A percentile compares a stretch with the other conserved stretches of the same genome.
These are phyloP conservation scores for Noctilio leporinus DNA, from an alignment of 2,113 vertebrate species.

Conservation along the genomic window DNA sequence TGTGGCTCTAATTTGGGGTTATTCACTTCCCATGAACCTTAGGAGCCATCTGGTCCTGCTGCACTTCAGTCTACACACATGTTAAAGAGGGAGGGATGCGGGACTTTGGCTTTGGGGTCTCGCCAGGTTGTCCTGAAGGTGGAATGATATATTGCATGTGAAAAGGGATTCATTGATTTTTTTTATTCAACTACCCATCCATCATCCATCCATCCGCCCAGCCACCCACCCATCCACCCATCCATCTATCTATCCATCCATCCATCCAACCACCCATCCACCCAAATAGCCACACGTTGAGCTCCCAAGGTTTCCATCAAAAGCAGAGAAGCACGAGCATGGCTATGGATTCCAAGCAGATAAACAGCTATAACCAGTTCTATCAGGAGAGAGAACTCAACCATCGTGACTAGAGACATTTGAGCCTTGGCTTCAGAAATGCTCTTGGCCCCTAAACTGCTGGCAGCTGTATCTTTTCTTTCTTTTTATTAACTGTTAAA, in stretches of 20 bases:
- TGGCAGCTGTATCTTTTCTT: neutral
- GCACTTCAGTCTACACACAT: neutral
- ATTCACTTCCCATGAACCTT: neutral
- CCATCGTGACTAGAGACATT: neutral
- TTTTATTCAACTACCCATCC: neutral
- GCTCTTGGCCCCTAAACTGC: neutral
- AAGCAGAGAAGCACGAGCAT: accelerated
- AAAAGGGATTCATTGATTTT: neutral
- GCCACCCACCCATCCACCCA: neutral
- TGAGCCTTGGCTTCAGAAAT: neutral
- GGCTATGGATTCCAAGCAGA: neutral
- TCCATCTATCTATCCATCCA: neutral
- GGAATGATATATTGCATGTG: neutral
- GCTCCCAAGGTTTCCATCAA: neutral
- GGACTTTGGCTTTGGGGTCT: neutral
- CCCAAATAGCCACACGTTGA: neutral
- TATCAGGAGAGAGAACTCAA: neutral
- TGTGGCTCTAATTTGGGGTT: neutral
- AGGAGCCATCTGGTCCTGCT: neutral
- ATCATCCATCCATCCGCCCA: neutral
- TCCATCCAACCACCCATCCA: neutral
- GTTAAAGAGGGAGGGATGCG: neutral
- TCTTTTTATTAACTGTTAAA: slow-evolving; percentile 27
- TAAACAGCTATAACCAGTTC: neutral
- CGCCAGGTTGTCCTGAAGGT: neutral